These are phyloP conservation scores for Acrobasis consociella DNA, from an alignment of 2,888 invertebrate species.

Conservation along the genomic window DNA sequence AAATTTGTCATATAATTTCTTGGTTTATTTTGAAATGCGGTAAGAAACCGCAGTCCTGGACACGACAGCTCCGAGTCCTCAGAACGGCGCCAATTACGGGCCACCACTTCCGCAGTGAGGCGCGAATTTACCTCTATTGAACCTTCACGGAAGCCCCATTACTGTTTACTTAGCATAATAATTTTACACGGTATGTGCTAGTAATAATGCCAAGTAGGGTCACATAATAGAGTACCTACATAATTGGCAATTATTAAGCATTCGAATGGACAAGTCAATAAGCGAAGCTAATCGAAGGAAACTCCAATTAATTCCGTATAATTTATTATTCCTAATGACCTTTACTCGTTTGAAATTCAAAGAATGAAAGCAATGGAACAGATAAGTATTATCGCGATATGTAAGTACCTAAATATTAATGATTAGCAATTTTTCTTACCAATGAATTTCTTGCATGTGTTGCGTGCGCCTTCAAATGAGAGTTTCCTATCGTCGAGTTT, in stretches of 20 bases:
- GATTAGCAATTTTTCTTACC: conserved; percentile 42
- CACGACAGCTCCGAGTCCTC: conserved; percentile 46
- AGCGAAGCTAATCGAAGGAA: conserved; percentile 19
- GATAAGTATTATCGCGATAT: neutral
- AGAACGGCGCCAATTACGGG: conserved; percentile 55
- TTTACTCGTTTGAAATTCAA: conserved; percentile 40
- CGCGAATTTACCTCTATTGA: conserved; percentile 53
- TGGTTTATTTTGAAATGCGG: conserved; percentile 34
- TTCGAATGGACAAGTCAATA: conserved; percentile 20
- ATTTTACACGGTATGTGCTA: neutral
- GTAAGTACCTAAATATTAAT: conserved; percentile 36
- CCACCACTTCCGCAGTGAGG: conserved; percentile 71
- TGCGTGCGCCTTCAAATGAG: conserved; percentile 42
- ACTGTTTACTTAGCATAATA: conserved; percentile 33
- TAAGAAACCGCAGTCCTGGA: conserved; percentile 48
- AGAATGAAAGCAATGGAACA: conserved; percentile 25
- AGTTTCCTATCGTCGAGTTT: conserved; percentile 36
- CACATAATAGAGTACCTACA: neutral
- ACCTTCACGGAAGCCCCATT: conserved; percentile 25
- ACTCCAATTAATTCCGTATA: conserved; percentile 33
- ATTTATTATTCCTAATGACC: conserved; percentile 45
- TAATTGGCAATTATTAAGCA: neutral
- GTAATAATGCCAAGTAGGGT: conserved; percentile 7
- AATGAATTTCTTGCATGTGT: conserved; percentile 37
- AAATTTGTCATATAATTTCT: conserved; percentile 5